phyloP scores from a whole-genome alignment of 2,888 invertebrate genomes.

The Autographa pulchrina region DNA sequence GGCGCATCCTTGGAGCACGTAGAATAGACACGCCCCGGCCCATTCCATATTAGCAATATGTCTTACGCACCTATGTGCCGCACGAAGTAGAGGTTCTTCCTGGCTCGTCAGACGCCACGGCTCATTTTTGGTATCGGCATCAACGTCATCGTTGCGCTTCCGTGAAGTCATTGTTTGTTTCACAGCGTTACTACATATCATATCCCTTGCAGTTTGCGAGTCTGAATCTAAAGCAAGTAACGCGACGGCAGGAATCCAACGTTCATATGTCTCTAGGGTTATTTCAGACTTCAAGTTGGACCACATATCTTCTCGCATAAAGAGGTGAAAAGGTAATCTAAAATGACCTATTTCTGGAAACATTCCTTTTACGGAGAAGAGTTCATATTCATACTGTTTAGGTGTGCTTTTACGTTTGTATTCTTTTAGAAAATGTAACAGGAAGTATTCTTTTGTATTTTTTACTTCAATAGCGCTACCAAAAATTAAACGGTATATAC shows the following conservation, averaged over 20 bases:
- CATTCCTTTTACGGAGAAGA: slow-evolving; percentile 85
- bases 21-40: slow-evolving; percentile 88
- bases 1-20: slow-evolving; percentile 86
- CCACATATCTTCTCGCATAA: slow-evolving; percentile 87
- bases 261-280: slow-evolving; percentile 85
- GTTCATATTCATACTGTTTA: slow-evolving; percentile 86
- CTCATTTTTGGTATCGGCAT: slow-evolving; percentile 75
- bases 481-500: slow-evolving; percentile 81
- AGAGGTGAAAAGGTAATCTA: slow-evolving; percentile 85
- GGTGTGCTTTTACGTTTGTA: slow-evolving; percentile 82
- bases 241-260: slow-evolving; percentile 83
- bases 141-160: slow-evolving; percentile 71
- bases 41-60: slow-evolving; percentile 88
- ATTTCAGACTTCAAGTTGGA: slow-evolving; percentile 87
- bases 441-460: slow-evolving; percentile 80
- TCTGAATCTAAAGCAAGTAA: slow-evolving; percentile 81
- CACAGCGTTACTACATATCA: slow-evolving; percentile 88
- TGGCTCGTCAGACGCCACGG: slow-evolving; percentile 81
- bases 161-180: slow-evolving; percentile 88
- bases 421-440: slow-evolving; percentile 83
- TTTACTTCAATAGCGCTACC: slow-evolving; percentile 69
- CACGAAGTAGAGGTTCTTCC: slow-evolving; percentile 83
- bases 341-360: slow-evolving; percentile 87
- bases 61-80: slow-evolving; percentile 85
- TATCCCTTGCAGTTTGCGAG: slow-evolving; percentile 84